A percentile compares a stretch with the other conserved stretches of the same genome.
Conservation (phyloP, 2,797 vertebrate genomes). For the Acomys russatus region DNA sequence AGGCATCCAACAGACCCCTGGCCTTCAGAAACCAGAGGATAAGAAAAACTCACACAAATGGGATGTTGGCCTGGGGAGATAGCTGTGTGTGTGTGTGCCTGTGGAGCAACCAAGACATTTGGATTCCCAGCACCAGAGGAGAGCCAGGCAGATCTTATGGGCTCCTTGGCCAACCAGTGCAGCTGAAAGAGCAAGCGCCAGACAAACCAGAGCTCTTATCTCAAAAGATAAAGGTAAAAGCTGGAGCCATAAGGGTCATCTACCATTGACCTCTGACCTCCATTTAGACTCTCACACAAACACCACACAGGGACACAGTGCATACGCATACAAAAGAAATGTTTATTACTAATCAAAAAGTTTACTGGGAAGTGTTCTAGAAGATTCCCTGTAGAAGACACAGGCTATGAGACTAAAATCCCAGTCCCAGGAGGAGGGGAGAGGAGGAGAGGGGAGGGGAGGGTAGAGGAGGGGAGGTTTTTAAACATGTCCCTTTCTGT, state of each 20-base stretch:
- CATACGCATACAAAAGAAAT: not conserved
- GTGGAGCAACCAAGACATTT: too few relatives aligned
- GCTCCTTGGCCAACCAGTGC: not conserved
- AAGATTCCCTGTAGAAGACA: not conserved
- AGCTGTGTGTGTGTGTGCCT: not conserved
- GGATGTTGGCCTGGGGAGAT: not conserved
- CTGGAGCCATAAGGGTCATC: not conserved
- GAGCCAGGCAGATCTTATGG: not conserved
- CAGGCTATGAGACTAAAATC: not conserved
- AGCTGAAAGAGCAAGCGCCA: not conserved
- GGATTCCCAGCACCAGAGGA: not conserved
- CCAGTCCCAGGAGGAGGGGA: not conserved
- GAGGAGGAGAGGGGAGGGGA: too few relatives aligned
- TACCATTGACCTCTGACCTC: not conserved
- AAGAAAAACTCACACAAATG: not conserved
- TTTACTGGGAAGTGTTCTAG: not conserved
- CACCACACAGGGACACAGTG: not conserved
- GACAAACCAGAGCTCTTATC: not conserved
- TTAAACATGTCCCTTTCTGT: not conserved
- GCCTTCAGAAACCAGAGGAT: not conserved
- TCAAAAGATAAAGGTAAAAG: not conserved
- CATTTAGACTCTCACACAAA: not conserved
- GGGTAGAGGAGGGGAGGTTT: not conserved
- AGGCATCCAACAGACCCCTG: not conserved
- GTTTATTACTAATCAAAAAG: not conserved